These are phyloP conservation scores for Patagioenas fasciata DNA, from an alignment of 2,113 vertebrate species.

Conservation along the genomic window DNA sequence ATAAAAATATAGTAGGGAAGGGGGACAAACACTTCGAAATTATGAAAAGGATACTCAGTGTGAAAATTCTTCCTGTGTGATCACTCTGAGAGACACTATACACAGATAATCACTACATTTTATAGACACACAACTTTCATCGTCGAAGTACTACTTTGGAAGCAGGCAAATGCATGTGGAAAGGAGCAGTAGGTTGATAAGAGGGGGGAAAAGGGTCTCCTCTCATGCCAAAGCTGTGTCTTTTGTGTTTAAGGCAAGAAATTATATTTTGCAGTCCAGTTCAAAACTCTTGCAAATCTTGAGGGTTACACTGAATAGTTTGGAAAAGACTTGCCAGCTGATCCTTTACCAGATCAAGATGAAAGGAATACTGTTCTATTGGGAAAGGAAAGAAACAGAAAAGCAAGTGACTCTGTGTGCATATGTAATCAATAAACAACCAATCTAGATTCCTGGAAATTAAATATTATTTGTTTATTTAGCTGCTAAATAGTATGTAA, in stretches of 20 bases:
- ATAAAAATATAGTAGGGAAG: neutral
- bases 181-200: neutral
- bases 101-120: neutral
- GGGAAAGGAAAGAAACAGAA: neutral
- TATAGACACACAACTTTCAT: neutral
- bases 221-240: neutral
- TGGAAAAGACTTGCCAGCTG: neutral
- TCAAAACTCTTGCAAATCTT: conserved; percentile 18
- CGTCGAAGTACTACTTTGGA: neutral
- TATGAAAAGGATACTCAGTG: neutral
- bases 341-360: neutral
- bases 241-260: neutral
- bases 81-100: neutral
- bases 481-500: conserved; percentile 79
- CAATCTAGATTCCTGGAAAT: conserved; percentile 70
- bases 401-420: neutral
- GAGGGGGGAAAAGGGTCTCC: neutral
- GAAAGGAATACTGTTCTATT: neutral
- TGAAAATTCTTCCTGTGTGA: neutral
- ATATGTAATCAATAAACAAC: conserved; percentile 55
- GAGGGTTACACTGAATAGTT: neutral
- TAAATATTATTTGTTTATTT: conserved; percentile 45
- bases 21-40: neutral
- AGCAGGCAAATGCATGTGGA: neutral
- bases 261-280: neutral